A percentile compares a stretch with the other conserved stretches of the same genome.
phyloP scores from a whole-genome alignment of 35 echinoderm and acorn worm species.

The Acanthaster planci region DNA sequence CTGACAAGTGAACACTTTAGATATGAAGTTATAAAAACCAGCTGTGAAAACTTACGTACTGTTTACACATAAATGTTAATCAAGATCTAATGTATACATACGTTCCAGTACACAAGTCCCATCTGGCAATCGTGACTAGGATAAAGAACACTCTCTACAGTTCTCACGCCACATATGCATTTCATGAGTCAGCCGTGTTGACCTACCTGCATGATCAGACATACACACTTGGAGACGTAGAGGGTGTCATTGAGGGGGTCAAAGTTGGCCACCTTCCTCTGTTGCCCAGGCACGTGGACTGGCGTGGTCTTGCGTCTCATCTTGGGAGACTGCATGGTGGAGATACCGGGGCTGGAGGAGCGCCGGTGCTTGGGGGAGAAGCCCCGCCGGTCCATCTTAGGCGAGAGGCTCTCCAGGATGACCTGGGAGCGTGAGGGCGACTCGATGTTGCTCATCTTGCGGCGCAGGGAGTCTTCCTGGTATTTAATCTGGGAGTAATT shows the following conservation, averaged over 20 bases:
- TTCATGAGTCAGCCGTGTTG: background rate
- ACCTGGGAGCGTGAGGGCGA: constrained; percentile 44
- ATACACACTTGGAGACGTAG: constrained; percentile 92
- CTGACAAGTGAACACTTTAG: too few species aligned
- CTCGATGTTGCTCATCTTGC: constrained; percentile 62
- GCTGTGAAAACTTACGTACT: too few species aligned
- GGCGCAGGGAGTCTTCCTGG: constrained; percentile 34
- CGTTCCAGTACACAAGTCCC: too few species aligned
- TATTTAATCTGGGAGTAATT: constrained; percentile 61
- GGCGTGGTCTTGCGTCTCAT: constrained; percentile 53
- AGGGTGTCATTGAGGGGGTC: constrained; percentile 86
- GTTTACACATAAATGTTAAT: too few species aligned
- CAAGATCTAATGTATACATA: too few species aligned
- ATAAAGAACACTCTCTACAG: background rate
- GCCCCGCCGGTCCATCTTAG: constrained; percentile 34
- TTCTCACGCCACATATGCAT: background rate
- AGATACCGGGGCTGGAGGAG: constrained; percentile 71
- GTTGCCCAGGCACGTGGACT: constrained; percentile 35
- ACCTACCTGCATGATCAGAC: constrained; percentile 65
- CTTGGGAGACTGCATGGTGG: constrained; percentile 51
- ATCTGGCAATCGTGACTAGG: too few species aligned
- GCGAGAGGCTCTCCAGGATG: constrained; percentile 64
- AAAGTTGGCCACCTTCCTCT: constrained; percentile 43
- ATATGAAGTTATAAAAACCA: too few species aligned
- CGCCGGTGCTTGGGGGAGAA: constrained; percentile 45